These are phyloP conservation scores for Bombus superbus DNA, from an alignment of 1,140 invertebrate genomes.

Conservation along the genomic window DNA sequence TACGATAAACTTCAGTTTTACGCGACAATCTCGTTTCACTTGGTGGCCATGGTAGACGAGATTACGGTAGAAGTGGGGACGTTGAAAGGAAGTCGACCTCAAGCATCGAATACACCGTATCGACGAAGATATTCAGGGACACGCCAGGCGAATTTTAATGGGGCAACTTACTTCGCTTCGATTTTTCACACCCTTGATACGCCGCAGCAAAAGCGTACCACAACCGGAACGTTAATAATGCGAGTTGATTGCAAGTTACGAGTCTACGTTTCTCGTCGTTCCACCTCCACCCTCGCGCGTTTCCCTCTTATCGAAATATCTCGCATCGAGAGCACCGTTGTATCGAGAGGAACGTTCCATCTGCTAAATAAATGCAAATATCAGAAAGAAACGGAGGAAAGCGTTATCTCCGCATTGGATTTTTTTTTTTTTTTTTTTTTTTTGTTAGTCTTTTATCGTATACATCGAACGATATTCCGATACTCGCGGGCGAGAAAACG, in stretches of 20 bases:
- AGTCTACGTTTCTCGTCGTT: background rate
- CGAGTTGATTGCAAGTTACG: slow-evolving; percentile 36
- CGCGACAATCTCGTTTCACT: slow-evolving; percentile 30
- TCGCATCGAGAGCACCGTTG: background rate
- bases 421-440: background rate
- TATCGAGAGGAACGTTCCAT: background rate
- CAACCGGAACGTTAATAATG: slow-evolving; percentile 13
- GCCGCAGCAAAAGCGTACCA: background rate
- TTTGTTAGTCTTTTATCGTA: background rate
- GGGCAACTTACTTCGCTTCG: slow-evolving; percentile 2
- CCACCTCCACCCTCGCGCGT: background rate
- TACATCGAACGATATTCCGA: background rate
- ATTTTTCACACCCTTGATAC: slow-evolving; percentile 25
- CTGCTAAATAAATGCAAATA: slow-evolving; percentile 17
- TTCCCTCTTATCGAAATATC: background rate
- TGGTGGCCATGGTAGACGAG: background rate
- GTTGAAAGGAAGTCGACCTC: slow-evolving; percentile 32
- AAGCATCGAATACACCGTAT: slow-evolving; percentile 17
- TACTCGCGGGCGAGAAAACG: background rate
- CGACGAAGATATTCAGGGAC: background rate
- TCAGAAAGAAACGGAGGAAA: background rate
- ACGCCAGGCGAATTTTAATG: slow-evolving; percentile 22
- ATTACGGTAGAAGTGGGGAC: slow-evolving; percentile 41
- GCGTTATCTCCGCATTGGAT: background rate
- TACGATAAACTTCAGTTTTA: slow-evolving; percentile 2